A percentile compares a stretch with the other conserved stretches of the same genome.
Evolutionary conservation across 2,888 invertebrate genomes (phyloP).

Genomic region (Odontothrips loti): DNA sequence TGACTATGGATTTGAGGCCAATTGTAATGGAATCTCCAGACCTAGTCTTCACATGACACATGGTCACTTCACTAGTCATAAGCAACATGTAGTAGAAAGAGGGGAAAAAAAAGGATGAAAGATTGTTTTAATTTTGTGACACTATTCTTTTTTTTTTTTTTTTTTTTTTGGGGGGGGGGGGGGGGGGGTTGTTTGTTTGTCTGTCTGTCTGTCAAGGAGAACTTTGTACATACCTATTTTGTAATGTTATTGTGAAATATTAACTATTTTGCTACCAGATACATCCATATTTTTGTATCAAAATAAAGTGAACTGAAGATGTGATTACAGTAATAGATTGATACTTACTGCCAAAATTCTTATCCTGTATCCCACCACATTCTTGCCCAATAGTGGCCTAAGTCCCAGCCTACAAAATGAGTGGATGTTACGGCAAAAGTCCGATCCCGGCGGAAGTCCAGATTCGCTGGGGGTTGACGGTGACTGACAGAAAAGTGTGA

Average conservation of each 20-base stretch:
- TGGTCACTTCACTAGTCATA: too few species aligned
- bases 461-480: too few species aligned
- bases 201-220: not conserved
- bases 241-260: not conserved
- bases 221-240: not conserved
- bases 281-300: not conserved
- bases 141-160: not conserved
- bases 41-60: too few species aligned
- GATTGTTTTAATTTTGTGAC: not conserved
- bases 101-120: not conserved
- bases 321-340: not conserved
- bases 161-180: not conserved
- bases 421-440: slow-evolving; percentile 59
- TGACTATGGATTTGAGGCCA: too few species aligned
- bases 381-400: slow-evolving; percentile 65
- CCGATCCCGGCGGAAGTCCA: too few species aligned
- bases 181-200: not conserved
- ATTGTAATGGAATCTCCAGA: too few species aligned
- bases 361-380: slow-evolving; percentile 51
- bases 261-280: not conserved
- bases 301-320: not conserved
- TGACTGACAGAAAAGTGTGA: too few species aligned
- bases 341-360: not conserved
- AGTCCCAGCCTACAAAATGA: slow-evolving; percentile 63
- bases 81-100: not conserved